Conservation (phyloP, 2,888 invertebrate species). For the Caenorhabditis becei region DNA sequence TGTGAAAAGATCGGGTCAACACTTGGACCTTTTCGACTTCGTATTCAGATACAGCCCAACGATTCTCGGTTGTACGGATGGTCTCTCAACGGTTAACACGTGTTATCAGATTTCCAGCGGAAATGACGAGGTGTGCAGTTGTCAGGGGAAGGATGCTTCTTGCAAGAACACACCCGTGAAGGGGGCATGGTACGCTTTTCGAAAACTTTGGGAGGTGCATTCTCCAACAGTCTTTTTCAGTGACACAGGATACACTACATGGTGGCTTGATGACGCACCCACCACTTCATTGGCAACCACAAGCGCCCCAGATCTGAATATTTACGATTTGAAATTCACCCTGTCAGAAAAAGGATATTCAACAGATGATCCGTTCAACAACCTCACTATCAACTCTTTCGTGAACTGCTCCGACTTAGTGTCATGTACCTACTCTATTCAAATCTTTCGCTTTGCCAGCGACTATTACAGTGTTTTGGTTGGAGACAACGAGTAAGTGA, state of each 20-base stretch:
- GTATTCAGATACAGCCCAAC: background rate
- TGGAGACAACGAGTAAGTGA: constrained; percentile 10
- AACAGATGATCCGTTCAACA: background rate
- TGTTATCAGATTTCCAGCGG: background rate
- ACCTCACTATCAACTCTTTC: constrained; percentile 10
- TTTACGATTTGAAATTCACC: constrained; percentile 4
- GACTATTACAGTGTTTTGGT: constrained; percentile 13
- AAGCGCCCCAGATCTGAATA: background rate
- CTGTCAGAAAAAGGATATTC: background rate
- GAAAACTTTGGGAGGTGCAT: background rate
- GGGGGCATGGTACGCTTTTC: constrained; percentile 6
- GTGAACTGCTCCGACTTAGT: constrained; percentile 15
- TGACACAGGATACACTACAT: background rate
- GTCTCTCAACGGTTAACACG: background rate
- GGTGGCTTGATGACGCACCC: constrained; percentile 16
- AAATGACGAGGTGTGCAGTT: constrained; percentile 18
- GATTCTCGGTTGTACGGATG: background rate
- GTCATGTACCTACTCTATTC: constrained; percentile 2
- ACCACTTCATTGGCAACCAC: background rate
- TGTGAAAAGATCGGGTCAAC: background rate
- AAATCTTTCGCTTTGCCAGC: background rate
- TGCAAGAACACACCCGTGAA: background rate
- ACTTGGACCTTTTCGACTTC: background rate
- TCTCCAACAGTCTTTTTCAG: background rate
- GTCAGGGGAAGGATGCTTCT: background rate